Base-by-base conservation (phyloP, 1,140 invertebrate species). In the Heliconius congener region DNA sequence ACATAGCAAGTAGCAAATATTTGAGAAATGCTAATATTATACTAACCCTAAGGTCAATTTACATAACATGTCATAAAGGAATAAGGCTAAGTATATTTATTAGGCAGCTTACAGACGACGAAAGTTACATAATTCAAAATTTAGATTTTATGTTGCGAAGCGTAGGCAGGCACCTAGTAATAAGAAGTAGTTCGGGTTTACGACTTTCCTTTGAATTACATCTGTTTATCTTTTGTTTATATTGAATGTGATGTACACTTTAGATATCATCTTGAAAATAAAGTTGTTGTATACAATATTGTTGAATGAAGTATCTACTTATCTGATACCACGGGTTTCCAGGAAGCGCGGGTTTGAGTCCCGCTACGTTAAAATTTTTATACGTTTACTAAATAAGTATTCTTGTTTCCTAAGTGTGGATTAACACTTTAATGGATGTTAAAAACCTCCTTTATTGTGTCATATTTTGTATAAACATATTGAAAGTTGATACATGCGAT, bases 11-110 rank as follows among this genome's bases (percentile, higher is more conserved):
- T 76, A 42, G 60, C 74, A 76, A 76, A 76, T 39, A 71, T 76
- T 16, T 76, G 42, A 50, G 39, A 23, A 76, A 30, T 60, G 74
- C 74, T 71, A 76, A 76, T 42, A 70, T 71, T 70, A 70, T 27
- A 60, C 57, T 70, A 71, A n/a, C 34, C 74, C 57, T 76, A 71
- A 71, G 57, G 57, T 76, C 74, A 71, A 76, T 76, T 76, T 76
- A 71, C 74, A 76, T 70, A 70, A 70, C 57, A 46, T 76, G 60
- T 76, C 57, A 76, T 60, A 76, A 76, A 42, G 23, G 60, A 66
- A 66, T 66, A 66, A 66, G 60, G 60, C 30, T 66, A 66, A 66
- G 60, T 66, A 11, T 66, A 66, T 66, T 66, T 66, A 66, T 66
- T 66, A 66, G 60, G 60, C 60, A 30, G 60, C 60, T 66, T 66